Percentiles rank a stretch among this genome's conserved stretches.
phyloP scores from a whole-genome alignment of 2,888 invertebrate genomes.

The Periphyllus acericola region DNA sequence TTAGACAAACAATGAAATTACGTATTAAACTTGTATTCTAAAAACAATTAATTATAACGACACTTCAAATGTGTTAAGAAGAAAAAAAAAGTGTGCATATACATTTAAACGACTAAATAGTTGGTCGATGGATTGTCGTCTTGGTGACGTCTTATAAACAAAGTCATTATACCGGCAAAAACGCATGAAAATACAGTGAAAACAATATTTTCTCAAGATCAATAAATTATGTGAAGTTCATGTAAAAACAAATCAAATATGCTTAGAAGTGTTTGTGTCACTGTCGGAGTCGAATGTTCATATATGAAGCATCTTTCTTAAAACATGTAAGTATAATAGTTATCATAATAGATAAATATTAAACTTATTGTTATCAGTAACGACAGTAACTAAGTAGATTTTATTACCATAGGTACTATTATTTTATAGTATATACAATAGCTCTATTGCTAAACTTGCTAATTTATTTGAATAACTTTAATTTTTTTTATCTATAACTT shows the following conservation, averaged over 20 bases:
- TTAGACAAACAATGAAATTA: background rate
- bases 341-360: background rate
- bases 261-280: slow-evolving; percentile 58
- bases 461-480: background rate
- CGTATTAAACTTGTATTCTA: slow-evolving; percentile 11
- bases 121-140: slow-evolving; percentile 57
- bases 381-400: background rate
- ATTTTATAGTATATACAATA: background rate
- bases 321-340: slow-evolving; percentile 45
- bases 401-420: background rate
- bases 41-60: slow-evolving; percentile 57
- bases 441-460: background rate
- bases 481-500: background rate
- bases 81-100: slow-evolving; percentile 25
- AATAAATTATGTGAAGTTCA: slow-evolving; percentile 60
- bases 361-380: background rate
- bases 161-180: slow-evolving; percentile 60
- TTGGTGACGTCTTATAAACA: slow-evolving; percentile 58
- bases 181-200: slow-evolving; percentile 58
- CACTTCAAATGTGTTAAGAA: slow-evolving; percentile 52
- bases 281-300: slow-evolving; percentile 46
- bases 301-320: background rate
- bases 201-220: slow-evolving; percentile 60
- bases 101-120: slow-evolving; percentile 46
- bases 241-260: slow-evolving; percentile 55